Conservation (phyloP, 2,888 invertebrate species). For the Drosophila yooni region DNA sequence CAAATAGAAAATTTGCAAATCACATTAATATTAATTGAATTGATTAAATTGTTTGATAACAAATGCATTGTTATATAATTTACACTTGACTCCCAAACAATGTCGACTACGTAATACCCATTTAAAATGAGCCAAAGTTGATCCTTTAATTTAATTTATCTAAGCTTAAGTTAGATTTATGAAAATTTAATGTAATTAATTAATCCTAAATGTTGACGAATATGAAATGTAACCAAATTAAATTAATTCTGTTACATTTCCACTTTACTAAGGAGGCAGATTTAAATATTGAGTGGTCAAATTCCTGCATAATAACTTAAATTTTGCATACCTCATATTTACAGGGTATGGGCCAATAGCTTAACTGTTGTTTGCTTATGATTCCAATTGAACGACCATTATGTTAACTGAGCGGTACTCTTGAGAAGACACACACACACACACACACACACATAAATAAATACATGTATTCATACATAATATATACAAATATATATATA, state of each 20-base stretch:
- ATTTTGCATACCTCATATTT: background rate
- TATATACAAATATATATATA: background rate
- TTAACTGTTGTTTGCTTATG: background rate
- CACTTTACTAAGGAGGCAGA: background rate
- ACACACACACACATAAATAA: background rate
- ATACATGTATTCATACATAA: background rate
- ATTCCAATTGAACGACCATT: background rate
- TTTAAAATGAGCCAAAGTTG: background rate
- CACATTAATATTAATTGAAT: slow-evolving; percentile 1
- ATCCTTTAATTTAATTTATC: background rate
- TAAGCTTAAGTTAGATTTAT: background rate
- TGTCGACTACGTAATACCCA: background rate
- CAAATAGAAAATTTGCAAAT: background rate
- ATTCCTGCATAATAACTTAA: background rate
- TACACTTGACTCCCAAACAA: background rate
- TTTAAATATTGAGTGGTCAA: background rate
- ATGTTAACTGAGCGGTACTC: background rate
- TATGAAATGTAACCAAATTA: background rate
- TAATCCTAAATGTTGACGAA: background rate
- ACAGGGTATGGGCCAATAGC: background rate
- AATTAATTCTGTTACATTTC: background rate
- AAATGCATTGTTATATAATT: background rate
- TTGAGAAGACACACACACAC: slow-evolving; percentile 3
- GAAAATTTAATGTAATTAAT: background rate
- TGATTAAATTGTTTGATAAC: background rate